These are phyloP conservation scores for Dinocampus coccinellae DNA, from an alignment of 2,888 invertebrate species.

Conservation along the genomic window DNA sequence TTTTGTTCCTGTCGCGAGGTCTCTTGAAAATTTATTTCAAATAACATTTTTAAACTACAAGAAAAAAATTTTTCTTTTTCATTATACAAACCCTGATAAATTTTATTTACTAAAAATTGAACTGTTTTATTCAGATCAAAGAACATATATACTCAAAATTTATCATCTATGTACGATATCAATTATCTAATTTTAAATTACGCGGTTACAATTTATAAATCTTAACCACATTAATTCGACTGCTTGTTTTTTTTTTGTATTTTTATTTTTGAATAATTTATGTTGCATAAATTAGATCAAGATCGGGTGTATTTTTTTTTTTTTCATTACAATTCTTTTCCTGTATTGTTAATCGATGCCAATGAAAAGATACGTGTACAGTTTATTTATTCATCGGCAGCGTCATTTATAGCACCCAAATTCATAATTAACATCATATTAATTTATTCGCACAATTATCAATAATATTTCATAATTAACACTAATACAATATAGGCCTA, in stretches of 20 bases:
- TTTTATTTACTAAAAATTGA: not conserved
- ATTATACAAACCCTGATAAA: not conserved
- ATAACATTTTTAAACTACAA: not conserved
- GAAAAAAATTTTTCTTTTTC: not conserved
- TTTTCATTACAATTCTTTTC: not conserved
- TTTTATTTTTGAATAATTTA: not conserved
- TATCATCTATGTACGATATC: not conserved
- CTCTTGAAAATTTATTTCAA: not conserved
- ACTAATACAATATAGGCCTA: not conserved
- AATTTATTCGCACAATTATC: not conserved
- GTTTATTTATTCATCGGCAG: not conserved
- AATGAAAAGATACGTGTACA: not conserved
- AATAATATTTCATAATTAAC: not conserved
- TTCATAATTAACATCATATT: not conserved
- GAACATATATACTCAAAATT: not conserved
- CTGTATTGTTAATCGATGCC: not conserved
- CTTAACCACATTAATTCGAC: not conserved
- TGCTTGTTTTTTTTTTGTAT: not conserved
- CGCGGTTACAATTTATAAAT: not conserved
- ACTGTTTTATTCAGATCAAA: not conserved
- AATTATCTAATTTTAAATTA: not conserved
- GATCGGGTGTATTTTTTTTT: not conserved
- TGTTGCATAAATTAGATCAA: not conserved
- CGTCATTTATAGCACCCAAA: not conserved
- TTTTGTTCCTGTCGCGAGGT: slow-evolving; percentile 36